phyloP scores from a whole-genome alignment of 2,888 invertebrate genomes.

The Drosophila affinis region DNA sequence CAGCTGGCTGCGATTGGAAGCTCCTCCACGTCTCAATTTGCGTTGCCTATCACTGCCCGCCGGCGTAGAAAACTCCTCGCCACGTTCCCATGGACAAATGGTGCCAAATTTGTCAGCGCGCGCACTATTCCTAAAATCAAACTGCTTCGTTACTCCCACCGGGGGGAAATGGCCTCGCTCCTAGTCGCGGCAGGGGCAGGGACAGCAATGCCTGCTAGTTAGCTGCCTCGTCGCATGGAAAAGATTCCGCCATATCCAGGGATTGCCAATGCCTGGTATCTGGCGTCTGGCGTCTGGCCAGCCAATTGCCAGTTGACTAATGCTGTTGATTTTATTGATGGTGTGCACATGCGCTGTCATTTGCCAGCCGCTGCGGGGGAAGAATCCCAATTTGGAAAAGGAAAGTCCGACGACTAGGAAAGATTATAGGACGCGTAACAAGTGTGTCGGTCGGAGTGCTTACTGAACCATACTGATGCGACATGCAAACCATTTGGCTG shows the following conservation, averaged over 20 bases:
- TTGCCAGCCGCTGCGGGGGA: conserved; percentile 45
- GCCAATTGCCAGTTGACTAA: conserved; percentile 72
- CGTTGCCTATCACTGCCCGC: conserved; percentile 53
- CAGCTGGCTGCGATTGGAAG: conserved; percentile 7
- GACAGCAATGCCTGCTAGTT: neutral
- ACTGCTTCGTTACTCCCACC: conserved; percentile 74
- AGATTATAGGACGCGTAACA: neutral
- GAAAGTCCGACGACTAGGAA: conserved; percentile 62
- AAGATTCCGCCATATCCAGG: neutral
- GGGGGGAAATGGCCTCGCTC: neutral
- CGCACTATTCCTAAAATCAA: conserved; percentile 46
- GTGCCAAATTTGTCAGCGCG: conserved; percentile 75
- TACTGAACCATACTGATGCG: no score
- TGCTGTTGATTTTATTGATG: conserved; percentile 76
- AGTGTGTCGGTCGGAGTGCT: no score
- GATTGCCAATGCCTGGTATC: conserved; percentile 16
- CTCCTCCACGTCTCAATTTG: conserved; percentile 69
- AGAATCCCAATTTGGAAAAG: conserved; percentile 66
- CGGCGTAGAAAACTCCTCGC: conserved; percentile 54
- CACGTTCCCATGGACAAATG: conserved; percentile 56
- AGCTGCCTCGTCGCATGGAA: neutral
- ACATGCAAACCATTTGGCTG: no score
- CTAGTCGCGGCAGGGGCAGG: no score
- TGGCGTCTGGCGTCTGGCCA: conserved; percentile 23
- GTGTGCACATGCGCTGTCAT: conserved; percentile 66